These are phyloP conservation scores for Dipodomys stephensi DNA, from an alignment of 2,113 vertebrate genomes.

Conservation along the genomic window DNA sequence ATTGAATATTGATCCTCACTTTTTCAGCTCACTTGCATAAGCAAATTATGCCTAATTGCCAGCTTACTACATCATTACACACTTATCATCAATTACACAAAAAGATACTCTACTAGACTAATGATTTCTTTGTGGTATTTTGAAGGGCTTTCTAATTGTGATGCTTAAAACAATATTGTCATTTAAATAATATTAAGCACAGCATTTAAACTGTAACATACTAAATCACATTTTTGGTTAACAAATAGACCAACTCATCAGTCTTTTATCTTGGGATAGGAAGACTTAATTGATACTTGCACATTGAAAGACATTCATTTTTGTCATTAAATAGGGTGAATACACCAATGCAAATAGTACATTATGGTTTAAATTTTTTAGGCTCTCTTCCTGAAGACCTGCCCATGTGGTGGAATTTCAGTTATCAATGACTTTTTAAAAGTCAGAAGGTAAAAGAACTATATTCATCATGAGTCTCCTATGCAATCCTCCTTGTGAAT, in stretches of 20 bases:
- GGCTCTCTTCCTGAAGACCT: not conserved
- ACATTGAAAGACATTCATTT: not conserved
- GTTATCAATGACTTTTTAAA: not conserved
- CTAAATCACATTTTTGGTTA: conserved; percentile 9
- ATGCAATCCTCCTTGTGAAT: not conserved
- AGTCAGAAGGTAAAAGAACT: not conserved
- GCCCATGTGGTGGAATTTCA: not conserved
- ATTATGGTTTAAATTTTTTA: not conserved
- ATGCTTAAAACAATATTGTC: conserved; percentile 67
- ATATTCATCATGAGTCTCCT: not conserved
- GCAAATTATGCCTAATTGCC: conserved; percentile 89
- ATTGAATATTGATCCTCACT: conserved; percentile 87
- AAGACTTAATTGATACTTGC: not conserved
- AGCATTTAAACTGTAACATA: not conserved
- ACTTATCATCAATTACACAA: conserved; percentile 82
- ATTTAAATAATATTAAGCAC: conserved; percentile 71
- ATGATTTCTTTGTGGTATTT: conserved; percentile 78
- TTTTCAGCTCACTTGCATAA: conserved; percentile 87
- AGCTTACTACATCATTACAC: conserved; percentile 85
- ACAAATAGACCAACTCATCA: not conserved
- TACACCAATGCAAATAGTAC: not conserved
- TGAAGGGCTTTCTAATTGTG: conserved; percentile 77
- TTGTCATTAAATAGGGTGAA: not conserved
- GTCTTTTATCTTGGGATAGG: not conserved
- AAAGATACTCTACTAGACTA: conserved; percentile 72